Evolutionary conservation across 1,140 invertebrate species (phyloP), one percentile per base, ranked within the genome.

Genomic region (Dryas iulia): DNA sequence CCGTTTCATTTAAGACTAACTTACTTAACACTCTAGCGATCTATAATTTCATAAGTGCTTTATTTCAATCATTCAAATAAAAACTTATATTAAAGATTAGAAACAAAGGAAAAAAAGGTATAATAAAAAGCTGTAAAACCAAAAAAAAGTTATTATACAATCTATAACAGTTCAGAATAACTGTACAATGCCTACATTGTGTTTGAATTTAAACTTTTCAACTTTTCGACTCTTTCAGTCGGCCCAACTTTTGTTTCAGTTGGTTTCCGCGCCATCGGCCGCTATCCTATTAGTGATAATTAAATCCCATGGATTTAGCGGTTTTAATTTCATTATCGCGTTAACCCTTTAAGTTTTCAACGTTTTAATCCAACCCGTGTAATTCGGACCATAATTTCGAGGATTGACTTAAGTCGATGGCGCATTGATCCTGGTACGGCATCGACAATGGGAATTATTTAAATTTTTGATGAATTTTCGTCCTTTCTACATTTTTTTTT

Each of bases 201-300:
- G 28, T 33, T n/a, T 25, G 25, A 47, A 66, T 52, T 33, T 23
- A 64, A 62, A 69, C 61, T 30, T 56, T 63, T 47, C 18, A 31
- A 47, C 47, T 12, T 54, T 18, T 31, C 28, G 26, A 47, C n/a
- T 71, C 61, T 57, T 66, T 64, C 26, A 14, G n/a, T n/a, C n/a
- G n/a, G n/a, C n/a, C n/a, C 53, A 76, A 57, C 57, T 66, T 73
- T 78, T 65, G 77, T 78, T 75, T 73, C 69, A 75, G 39, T 74
- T 64, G 72, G 77, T 84, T 84, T 83, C 81, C 76, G 73, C 77
- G 59, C 81, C 78, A 84, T 81, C 78, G 82, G 82, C 56, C 71
- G 59, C 83, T 75, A 85, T 84, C 83, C 82, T 81, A 83, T 85
- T 83, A 85, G 74, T 79, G 82, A 85, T 85, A 84, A 87, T 87